These are phyloP conservation scores for Margarornis squamiger DNA, from an alignment of 2,797 vertebrate genomes.

Conservation along the genomic window DNA sequence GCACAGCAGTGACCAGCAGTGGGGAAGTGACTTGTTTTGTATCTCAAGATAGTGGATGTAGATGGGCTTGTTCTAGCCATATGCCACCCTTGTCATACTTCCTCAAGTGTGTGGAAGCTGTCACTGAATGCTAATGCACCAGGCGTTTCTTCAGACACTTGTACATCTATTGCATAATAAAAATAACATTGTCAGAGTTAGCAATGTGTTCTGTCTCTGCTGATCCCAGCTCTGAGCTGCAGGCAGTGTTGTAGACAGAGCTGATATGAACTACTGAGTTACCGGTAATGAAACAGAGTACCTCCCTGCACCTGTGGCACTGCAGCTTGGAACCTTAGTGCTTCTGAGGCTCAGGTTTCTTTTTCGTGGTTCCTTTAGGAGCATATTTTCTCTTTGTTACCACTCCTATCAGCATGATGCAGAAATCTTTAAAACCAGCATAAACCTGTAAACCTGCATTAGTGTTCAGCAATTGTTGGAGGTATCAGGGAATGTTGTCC, in stretches of 20 bases:
- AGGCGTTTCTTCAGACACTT: not conserved
- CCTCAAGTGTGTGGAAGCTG: not conserved
- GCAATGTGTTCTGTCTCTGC: rapidly evolving
- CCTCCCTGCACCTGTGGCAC: not conserved
- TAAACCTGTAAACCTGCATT: not conserved
- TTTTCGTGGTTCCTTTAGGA: not conserved
- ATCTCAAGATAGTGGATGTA: not conserved
- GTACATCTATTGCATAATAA: not conserved
- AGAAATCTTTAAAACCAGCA: not conserved
- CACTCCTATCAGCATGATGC: not conserved
- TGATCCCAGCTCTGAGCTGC: not conserved
- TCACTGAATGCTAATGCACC: not conserved
- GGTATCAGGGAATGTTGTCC: not conserved
- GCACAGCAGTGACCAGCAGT: not conserved
- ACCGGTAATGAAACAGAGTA: not conserved
- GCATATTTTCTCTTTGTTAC: not conserved
- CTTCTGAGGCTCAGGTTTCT: not conserved
- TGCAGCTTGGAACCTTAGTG: not conserved
- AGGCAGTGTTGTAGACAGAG: not conserved
- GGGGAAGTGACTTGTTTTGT: not conserved
- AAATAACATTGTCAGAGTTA: not conserved
- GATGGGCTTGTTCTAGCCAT: not conserved
- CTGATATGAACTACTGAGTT: not conserved
- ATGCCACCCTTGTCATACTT: not conserved
- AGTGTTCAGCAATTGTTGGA: not conserved